Conservation (phyloP, 2,888 invertebrate genomes). For the Aspidapion aeneum region DNA sequence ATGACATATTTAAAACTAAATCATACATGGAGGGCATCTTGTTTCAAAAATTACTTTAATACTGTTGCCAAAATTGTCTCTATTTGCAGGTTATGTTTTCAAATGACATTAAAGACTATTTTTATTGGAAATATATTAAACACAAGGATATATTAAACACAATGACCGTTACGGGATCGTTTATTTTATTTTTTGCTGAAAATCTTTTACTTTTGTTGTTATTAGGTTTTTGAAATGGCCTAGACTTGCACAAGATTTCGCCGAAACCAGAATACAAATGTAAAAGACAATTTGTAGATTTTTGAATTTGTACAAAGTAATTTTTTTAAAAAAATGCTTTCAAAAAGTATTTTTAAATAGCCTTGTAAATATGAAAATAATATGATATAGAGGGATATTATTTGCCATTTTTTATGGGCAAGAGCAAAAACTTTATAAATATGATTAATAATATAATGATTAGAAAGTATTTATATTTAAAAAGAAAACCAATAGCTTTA, state of each 20-base stretch:
- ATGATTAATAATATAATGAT: neutral
- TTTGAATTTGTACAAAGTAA: constrained; percentile 22
- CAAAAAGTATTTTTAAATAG: constrained; percentile 13
- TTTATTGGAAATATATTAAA: too few species aligned
- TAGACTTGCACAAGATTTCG: neutral
- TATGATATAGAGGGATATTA: neutral
- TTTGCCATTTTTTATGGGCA: neutral
- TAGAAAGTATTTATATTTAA: too few species aligned
- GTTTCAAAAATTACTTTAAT: too few species aligned
- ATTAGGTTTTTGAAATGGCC: neutral
- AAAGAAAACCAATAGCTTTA: neutral
- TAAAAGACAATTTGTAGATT: constrained; percentile 21
- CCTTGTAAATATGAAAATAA: constrained; percentile 14
- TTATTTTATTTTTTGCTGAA: too few species aligned
- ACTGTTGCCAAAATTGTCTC: too few species aligned
- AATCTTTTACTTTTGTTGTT: too few species aligned
- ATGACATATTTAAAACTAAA: too few species aligned
- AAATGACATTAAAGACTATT: too few species aligned
- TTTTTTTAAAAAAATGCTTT: constrained; percentile 17
- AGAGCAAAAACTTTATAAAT: neutral
- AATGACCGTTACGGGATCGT: too few species aligned
- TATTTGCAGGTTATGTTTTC: too few species aligned
- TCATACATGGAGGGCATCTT: too few species aligned
- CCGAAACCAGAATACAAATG: neutral
- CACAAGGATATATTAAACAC: too few species aligned